Base-by-base conservation (phyloP, 2,888 invertebrate genomes). In the Yponomeuta sedellus region DNA sequence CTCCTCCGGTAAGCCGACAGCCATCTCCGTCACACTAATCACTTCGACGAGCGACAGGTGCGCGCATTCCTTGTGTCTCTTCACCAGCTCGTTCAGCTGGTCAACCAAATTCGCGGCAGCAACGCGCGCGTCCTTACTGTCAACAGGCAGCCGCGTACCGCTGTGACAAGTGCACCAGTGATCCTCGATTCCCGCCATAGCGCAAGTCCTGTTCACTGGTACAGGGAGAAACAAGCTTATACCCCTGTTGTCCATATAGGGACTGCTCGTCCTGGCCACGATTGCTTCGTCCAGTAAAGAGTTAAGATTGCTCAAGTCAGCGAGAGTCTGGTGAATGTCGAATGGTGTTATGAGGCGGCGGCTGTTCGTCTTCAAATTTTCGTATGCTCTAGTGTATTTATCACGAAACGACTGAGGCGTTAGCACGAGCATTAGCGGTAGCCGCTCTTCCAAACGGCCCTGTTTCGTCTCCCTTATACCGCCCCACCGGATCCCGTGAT, bases 161-260 rank as follows among this genome's bases (percentile, higher is more conserved):
- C 92, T 92, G 75, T 96, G 95, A 72, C 98, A 98, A 25, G 97
- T 96, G 81, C 98, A 98, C 95, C 96, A 98, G 79, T 97, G 96
- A 34, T 94, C 94, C 0, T 94, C 93, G 68, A 98, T 96, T 1
- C 92, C 94, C 0, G 98, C 97, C 68, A 92, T 88, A 64, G 92
- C 88, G 78, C 98, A 98, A 0, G 95, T 96, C 61, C 98, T 91
- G 66, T 93, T 92, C 57, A 79, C 81, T 0, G 96, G 94, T 68
- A 98, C 92, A 0, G 94, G 93, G 28, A 94, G 82, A 79, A 98
- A 97, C 64, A 97, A 91, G 80, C 97, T 97, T 10, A 95, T 94
- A 2, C 95, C 94, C 65, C 94, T 89, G 10, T 90, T 82, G 67
- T 86, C 73, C n/a, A 77, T 78, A 63, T 91, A 89, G 12, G 78